These are phyloP conservation scores for Micoletzkya japonica DNA, from an alignment of 2,888 invertebrate species.

Conservation along the genomic window DNA sequence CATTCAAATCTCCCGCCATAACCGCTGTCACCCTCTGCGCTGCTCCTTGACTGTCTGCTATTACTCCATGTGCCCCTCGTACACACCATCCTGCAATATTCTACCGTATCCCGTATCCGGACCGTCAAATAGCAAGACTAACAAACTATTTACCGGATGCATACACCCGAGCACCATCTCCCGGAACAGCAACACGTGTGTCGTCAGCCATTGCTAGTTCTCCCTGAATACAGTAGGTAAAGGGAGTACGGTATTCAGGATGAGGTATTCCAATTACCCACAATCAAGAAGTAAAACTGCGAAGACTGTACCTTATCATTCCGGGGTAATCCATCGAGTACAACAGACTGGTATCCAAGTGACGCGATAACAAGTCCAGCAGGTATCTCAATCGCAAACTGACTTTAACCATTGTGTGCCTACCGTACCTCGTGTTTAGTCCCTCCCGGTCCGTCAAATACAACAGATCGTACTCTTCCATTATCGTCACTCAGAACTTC, in stretches of 20 bases:
- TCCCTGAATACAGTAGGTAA: constrained; percentile 32
- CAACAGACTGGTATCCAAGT: constrained; percentile 58
- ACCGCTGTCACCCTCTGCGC: constrained; percentile 48
- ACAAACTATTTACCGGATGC: constrained; percentile 38
- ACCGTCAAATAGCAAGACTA: background rate
- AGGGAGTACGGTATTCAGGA: background rate
- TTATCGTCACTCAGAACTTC: constrained; percentile 33
- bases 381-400: background rate
- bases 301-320: constrained; percentile 37
- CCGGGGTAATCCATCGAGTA: constrained; percentile 50
- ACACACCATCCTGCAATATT: constrained; percentile 49
- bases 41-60: constrained; percentile 58
- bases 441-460: no score
- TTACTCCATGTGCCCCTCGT: constrained; percentile 58
- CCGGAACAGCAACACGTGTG: constrained; percentile 49
- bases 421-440: no score
- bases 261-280: background rate
- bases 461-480: constrained; percentile 37
- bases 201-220: constrained; percentile 54
- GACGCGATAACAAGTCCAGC: constrained; percentile 70
- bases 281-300: background rate
- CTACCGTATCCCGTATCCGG: background rate
- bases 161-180: constrained; percentile 37
- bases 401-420: background rate
- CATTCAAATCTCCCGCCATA: constrained; percentile 31